Evolutionary conservation across 2,113 vertebrate species (phyloP), one percentile per base, ranked within the genome.

Genomic region (Andinoacara biseriatus): DNA sequence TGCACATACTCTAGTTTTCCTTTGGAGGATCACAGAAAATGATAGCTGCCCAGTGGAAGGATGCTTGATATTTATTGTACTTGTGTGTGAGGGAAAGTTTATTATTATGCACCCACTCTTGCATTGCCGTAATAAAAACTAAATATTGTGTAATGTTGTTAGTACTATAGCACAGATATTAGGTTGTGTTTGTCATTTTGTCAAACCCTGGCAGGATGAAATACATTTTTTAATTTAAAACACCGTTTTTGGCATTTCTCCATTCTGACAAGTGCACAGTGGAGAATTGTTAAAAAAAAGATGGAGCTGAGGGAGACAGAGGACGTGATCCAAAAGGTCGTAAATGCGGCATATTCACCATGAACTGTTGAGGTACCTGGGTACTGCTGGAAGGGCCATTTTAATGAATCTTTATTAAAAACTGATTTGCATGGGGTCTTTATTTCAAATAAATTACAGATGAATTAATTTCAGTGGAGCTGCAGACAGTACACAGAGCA

Each of bases 331-430:
- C 31, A 13, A 60, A 86, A 86, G 84, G 84, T 88, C 49, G 62
- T 94, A 90, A 90, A 92, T n/a, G 86, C 33, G 38, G 77, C 59
- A 61, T 58, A 84, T 72, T 60, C 83, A 57, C 81, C 58, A 7
- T 79, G 81, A 89, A 76, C 60, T 33, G 67, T 83, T 72, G 84
- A 67, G 74, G 35, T 87, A 88, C 82, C 58, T 81, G 49, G 62
- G 35, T 69, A 31, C 31, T 60, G 77, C 89, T n/a, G 18, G 31
- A 83, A 75, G 89, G 81, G 74, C n/a, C 1, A 0, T 89, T 83
- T 85, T 94, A 86, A 91, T 90, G 78, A 90, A 76, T 81, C 85
- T 91, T 90, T 91, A 92, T 93, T 91, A 90, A 91, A 89, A 87
- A 87, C 72, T 52, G 63, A 86, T 88, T 82, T 82, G 52, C n/a